phyloP scores from a whole-genome alignment of 1,140 invertebrate genomes.

The Aphelenchoides avenae region DNA sequence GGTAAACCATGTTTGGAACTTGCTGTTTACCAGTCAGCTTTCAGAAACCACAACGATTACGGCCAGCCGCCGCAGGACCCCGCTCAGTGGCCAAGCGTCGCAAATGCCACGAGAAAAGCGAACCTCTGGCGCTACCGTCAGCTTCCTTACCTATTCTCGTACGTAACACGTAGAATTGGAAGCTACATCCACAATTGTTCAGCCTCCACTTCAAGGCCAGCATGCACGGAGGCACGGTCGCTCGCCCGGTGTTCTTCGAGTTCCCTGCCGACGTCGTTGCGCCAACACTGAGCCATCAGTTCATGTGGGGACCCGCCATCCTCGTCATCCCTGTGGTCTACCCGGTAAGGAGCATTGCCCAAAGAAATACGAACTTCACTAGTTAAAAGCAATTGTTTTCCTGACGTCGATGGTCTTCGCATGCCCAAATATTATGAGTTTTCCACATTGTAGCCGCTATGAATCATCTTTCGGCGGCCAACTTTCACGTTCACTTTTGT shows the following conservation, averaged over 20 bases:
- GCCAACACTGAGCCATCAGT: slow-evolving; percentile 39
- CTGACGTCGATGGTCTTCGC: slow-evolving; percentile 24
- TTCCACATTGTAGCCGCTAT: too few relatives aligned
- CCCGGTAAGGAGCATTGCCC: slow-evolving; percentile 8
- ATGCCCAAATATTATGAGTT: too few relatives aligned
- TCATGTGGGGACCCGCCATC: slow-evolving; percentile 46
- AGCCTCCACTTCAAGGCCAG: slow-evolving; percentile 40
- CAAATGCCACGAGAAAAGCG: slow-evolving; percentile 54
- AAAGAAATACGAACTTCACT: background rate
- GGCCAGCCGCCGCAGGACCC: slow-evolving; percentile 46
- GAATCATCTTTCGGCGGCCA: too few relatives aligned
- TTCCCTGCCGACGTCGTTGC: slow-evolving; percentile 37
- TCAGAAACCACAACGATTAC: slow-evolving; percentile 50
- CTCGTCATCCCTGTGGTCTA: slow-evolving; percentile 30
- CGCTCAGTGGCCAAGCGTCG: slow-evolving; percentile 51
- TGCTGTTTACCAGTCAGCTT: too few relatives aligned
- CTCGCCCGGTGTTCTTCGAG: slow-evolving; percentile 56
- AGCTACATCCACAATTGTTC: too few relatives aligned
- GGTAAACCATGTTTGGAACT: too few relatives aligned
- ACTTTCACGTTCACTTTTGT: too few relatives aligned
- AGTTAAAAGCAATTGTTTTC: slow-evolving; percentile 19
- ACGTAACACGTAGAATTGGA: too few relatives aligned
- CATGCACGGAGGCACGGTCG: slow-evolving; percentile 47
- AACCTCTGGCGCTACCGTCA: slow-evolving; percentile 55
- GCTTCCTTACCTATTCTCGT: slow-evolving; percentile 57